Base-by-base conservation (phyloP, 2,113 vertebrate species). In the Tenrec ecaudatus region DNA sequence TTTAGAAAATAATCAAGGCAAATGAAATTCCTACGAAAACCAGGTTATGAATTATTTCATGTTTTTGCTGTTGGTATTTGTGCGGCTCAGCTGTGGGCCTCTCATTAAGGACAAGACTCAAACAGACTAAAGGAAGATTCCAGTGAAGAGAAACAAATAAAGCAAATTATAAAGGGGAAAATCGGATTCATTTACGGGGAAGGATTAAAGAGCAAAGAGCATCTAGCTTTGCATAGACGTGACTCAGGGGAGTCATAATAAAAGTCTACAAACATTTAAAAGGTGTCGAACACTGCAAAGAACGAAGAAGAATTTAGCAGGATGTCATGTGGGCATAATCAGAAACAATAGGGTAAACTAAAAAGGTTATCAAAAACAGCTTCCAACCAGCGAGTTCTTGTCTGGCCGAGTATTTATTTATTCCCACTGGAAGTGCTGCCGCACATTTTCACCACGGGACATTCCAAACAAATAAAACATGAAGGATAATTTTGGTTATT, bases 1-100 rank as follows among this genome's bases (percentile, higher is more conserved):
- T 97, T 95, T 96, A 95, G 80, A 91, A 96, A 91, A 96, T 92
- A 95, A 84, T 76, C 3, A 92, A 95, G 53, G 89, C 84, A 93
- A 96, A 96, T 82, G 93, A 90, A 64, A 95, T 95, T 86, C 79
- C 57, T 75, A 95, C 23, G 92, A 91, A 95, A 87, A 88, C 53
- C 8, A 88, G 19, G 53, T 73, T 94, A 43, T 86, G 87, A 87
- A 89, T 8, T 3, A 27, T 38, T 31, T 86, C 60, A 38, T 88
- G 6, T 79, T 89, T 88, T 93, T 92, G 69, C 57, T 88, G 3
- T 33, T 96, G 80, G 33, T 83, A 80, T 95, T 76, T 86, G 64
- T 95, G 36, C 92, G 53, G 33, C 53, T 90, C 27, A 93, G 68
- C 31, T 92, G 6, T 95, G 64, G 47, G 47, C 19, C 27, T 69